Percentiles rank a stretch among this genome's conserved stretches.
Conservation (phyloP, 2,888 invertebrate species). For the Cryptocephalus primarius region DNA sequence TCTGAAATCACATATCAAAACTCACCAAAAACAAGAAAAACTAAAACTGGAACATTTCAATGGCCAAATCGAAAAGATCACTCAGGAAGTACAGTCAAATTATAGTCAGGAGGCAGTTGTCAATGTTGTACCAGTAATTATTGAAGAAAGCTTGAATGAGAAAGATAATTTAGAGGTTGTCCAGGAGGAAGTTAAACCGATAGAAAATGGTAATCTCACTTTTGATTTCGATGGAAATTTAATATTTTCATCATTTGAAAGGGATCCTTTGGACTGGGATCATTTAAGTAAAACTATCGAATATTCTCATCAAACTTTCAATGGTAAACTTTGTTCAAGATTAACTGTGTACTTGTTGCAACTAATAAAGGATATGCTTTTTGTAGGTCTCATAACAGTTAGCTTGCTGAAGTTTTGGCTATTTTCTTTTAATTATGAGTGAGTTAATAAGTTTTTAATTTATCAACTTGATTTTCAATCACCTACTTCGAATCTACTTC, state of each 20-base stretch:
- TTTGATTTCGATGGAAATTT: conserved; percentile 20
- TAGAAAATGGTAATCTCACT: conserved; percentile 5
- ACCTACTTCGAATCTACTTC: too few species aligned
- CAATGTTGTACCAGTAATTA: neutral
- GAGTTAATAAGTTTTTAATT: too few species aligned
- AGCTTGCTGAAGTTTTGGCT: too few species aligned
- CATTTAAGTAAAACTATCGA: conserved; percentile 10
- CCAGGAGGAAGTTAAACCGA: conserved; percentile 2
- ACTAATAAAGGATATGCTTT: too few species aligned
- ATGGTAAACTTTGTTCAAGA: conserved; percentile 3
- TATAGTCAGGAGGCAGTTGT: neutral
- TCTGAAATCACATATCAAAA: conserved; percentile 66
- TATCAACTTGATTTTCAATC: too few species aligned
- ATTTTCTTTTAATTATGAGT: too few species aligned
- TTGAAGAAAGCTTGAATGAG: neutral
- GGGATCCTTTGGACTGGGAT: conserved; percentile 13
- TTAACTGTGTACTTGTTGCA: too few species aligned
- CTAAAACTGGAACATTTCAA: conserved; percentile 2
- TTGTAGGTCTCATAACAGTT: too few species aligned
- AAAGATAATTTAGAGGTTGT: conserved; percentile 1
- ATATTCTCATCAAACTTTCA: conserved; percentile 10
- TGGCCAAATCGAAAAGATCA: neutral
- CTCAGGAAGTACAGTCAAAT: neutral
- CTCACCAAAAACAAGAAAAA: conserved; percentile 47
- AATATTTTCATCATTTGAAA: conserved; percentile 14